These are phyloP conservation scores for Chrysaora quinquecirrha DNA, from an alignment of 30 jellyfish, hydroid and myxozoan species.

Conservation along the genomic window DNA sequence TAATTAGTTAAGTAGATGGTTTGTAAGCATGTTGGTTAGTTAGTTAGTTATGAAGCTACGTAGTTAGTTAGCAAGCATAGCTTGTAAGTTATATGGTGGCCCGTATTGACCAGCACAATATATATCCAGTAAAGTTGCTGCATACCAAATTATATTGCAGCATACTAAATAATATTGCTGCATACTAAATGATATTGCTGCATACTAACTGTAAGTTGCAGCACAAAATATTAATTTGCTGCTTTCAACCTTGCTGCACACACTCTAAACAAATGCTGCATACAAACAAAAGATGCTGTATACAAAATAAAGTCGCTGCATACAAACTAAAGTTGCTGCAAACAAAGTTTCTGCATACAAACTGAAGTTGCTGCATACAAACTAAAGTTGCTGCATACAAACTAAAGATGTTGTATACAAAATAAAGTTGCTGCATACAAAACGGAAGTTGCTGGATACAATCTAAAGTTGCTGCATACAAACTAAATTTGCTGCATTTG, in stretches of 20 bases:
- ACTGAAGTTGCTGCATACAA: background rate
- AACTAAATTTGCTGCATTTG: background rate
- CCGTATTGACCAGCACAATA: no score
- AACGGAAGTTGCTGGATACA: background rate
- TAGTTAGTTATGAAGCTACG: no score
- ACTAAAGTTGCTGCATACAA: background rate
- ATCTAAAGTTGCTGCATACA: background rate
- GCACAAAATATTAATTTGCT: background rate
- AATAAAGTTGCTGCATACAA: background rate
- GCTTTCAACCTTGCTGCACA: background rate
- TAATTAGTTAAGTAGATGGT: no score
- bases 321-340: background rate
- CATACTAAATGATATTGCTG: no score
- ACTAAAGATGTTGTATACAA: background rate
- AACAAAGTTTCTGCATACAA: background rate
- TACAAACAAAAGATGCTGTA: background rate
- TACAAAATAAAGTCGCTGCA: background rate
- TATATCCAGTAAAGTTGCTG: no score
- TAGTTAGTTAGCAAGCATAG: no score
- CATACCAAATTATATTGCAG: no score
- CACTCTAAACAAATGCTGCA: background rate
- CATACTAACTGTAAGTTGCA: background rate
- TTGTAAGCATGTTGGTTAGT: no score
- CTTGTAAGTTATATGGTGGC: no score
- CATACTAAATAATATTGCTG: no score